Base-by-base conservation (phyloP, 2,113 vertebrate species). In the Cichladusa arquata region DNA sequence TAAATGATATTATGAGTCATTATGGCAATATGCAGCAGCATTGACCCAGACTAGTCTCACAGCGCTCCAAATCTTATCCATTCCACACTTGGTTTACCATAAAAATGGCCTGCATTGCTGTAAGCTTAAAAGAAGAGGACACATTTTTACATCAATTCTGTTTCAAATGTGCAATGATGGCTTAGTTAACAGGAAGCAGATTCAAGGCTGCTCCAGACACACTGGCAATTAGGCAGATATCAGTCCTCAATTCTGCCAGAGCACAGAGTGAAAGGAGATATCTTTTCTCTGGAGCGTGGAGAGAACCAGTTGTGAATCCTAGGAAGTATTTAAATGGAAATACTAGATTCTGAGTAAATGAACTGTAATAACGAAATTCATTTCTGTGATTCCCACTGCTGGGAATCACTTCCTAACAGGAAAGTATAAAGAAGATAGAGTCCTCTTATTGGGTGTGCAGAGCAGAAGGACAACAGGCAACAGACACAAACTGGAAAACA, bases 161-260 rank as follows among this genome's bases (percentile, higher is more conserved):
- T 53, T 95, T 96, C 67, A 54, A 92, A 53, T 25, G 44, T 36
- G 12, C 31, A 48, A 3, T 70, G 81, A 36, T 4, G 38, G n/a
- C 51, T 89, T 81, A 25, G 51, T 76, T 93, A 93, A 95, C 64
- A 86, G 94, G 92, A 96, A 94, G 67, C 94, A 96, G 85, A 81
- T 40, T 74, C 90, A 51, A 50, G 72, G 44, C 18, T 38, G 74
- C 54, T 74, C 28, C 79, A 83, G 93, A 62, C 66, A 70, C 11
- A 2, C 60, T 71, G 90, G n/a, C 48, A 90, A 42, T 86, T 83
- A 88, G 28, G 33, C 16, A 18, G n/a, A 12, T n/a, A 40, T 83
- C 84, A 74, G n/a, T 31, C 31, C 38, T 90, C 19, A 26, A 3
- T 62, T 70, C 74, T 83, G 42, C 47, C 74, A 73, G n/a, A 70